phyloP scores from a whole-genome alignment of 1,140 invertebrate species.

The Bacillus rossius region DNA sequence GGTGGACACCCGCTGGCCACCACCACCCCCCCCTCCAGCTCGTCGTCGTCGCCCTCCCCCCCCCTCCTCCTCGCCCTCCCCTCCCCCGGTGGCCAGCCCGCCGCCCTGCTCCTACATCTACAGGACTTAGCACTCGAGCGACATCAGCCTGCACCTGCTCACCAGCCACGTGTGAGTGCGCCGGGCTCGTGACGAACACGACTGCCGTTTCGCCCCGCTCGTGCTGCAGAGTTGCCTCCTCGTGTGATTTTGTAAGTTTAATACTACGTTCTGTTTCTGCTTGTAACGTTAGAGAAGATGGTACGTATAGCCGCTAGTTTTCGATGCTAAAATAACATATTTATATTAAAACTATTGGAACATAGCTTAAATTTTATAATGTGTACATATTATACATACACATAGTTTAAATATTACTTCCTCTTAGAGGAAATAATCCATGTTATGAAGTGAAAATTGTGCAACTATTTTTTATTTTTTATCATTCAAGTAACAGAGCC shows the following conservation, averaged over 20 bases:
- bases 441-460: no score
- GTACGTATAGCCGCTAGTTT: background rate
- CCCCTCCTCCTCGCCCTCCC: conserved; percentile 52
- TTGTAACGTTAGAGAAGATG: background rate
- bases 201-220: no score
- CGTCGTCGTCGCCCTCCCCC: conserved; percentile 49
- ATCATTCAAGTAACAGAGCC: background rate
- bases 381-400: conserved; percentile 16
- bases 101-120: conserved; percentile 54
- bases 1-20: conserved; percentile 39
- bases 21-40: conserved; percentile 44
- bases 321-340: background rate
- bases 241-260: conserved; percentile 10
- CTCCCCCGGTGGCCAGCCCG: conserved; percentile 21
- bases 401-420: conserved; percentile 2
- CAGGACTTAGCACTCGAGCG: conserved; percentile 45
- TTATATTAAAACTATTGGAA: no score
- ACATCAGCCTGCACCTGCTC: background rate
- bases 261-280: conserved; percentile 2
- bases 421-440: no score
- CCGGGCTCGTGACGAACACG: no score
- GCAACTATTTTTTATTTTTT: background rate
- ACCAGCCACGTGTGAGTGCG: no score
- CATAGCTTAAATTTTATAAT: conserved; percentile 10
- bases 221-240: conserved; percentile 10